Evolutionary conservation across 2,888 invertebrate genomes (phyloP).

Genomic region (Eristalinus sepulchralis): DNA sequence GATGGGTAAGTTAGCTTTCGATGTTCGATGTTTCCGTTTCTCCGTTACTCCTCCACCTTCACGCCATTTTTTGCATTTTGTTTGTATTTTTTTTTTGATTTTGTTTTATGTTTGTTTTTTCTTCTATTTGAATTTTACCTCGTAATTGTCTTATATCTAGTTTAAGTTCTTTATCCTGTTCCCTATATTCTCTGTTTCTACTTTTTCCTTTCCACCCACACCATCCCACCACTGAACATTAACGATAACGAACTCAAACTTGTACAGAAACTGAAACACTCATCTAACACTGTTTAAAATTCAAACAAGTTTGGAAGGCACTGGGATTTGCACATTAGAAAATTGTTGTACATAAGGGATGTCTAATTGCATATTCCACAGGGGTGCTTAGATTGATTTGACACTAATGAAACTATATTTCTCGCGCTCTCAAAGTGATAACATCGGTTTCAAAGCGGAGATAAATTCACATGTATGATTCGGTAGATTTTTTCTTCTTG

Average conservation of each 20-base stretch:
- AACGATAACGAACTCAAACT: neutral
- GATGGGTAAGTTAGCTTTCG: constrained; percentile 80
- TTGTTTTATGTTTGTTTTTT: neutral
- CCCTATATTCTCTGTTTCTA: neutral
- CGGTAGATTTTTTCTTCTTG: too few species aligned
- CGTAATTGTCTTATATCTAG: neutral
- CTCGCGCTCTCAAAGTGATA: neutral
- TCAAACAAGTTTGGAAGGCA: neutral
- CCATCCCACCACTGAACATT: neutral
- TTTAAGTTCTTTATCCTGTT: neutral
- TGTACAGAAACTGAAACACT: neutral
- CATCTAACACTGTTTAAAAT: neutral
- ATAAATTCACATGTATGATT: too few species aligned
- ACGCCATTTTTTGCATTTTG: constrained; percentile 39
- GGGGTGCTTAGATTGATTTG: neutral
- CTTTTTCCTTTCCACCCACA: neutral
- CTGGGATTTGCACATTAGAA: neutral
- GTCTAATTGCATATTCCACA: neutral
- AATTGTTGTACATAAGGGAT: neutral
- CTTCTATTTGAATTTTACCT: neutral
- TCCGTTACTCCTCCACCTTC: constrained; percentile 49
- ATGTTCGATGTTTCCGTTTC: constrained; percentile 65
- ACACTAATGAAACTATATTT: neutral
- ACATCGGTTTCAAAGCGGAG: too few species aligned
- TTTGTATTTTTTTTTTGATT: neutral